phyloP scores from a whole-genome alignment of 1,140 invertebrate genomes.

The Brachionus calyciflorus region DNA sequence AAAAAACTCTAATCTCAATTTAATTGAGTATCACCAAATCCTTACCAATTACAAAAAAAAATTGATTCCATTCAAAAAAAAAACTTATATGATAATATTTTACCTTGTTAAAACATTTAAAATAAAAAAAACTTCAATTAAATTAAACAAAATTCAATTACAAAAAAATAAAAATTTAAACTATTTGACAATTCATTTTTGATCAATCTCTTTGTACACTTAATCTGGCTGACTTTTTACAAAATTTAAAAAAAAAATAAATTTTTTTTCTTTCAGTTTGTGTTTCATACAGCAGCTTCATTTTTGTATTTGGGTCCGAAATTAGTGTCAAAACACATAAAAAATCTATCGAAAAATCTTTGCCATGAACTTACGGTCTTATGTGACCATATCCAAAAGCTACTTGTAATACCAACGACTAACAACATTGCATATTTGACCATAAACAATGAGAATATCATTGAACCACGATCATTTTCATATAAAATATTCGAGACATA shows the following conservation, averaged over 20 bases:
- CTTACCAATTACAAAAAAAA: no score
- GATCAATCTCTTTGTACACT: neutral
- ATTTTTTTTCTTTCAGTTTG: no score
- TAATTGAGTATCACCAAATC: no score
- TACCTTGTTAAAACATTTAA: no score
- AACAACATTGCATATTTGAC: conserved; percentile 41
- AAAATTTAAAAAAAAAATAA: neutral
- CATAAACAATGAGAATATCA: conserved; percentile 27
- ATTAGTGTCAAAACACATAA: neutral
- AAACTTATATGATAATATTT: no score
- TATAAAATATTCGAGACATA: conserved; percentile 36
- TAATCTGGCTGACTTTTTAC: neutral
- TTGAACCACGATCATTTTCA: neutral
- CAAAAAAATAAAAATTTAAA: no score
- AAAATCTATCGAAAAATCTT: conserved; percentile 34
- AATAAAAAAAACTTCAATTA: no score
- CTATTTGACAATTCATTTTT: no score
- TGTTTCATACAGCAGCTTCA: conserved; percentile 43
- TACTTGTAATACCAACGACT: conserved; percentile 17
- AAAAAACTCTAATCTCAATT: no score
- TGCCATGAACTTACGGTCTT: conserved; percentile 45
- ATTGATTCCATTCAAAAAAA: no score
- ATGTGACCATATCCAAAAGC: conserved; percentile 36
- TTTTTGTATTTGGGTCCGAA: conserved; percentile 41
- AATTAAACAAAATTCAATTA: no score